phyloP scores from a whole-genome alignment of 2,888 invertebrate genomes.

The Orthosia incerta region DNA sequence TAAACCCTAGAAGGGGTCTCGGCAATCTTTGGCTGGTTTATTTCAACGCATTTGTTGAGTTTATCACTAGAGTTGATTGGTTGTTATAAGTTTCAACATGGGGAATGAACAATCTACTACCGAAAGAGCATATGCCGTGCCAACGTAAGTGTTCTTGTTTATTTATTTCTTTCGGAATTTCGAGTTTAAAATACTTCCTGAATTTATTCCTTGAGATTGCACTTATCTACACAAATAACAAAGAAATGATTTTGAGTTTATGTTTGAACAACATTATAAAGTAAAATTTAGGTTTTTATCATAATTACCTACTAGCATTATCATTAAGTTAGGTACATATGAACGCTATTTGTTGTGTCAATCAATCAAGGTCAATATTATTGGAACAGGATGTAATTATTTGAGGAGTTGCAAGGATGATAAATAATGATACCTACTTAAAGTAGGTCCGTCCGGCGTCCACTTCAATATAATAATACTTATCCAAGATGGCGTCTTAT shows the following conservation, averaged over 20 bases:
- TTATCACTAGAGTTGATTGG: neutral
- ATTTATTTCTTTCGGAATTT: neutral
- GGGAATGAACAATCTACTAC: slow-evolving; percentile 37
- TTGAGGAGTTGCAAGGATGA: neutral
- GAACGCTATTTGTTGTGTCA: neutral
- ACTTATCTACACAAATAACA: neutral
- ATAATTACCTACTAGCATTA: neutral
- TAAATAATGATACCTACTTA: no score
- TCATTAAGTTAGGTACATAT: neutral
- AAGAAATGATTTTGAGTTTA: neutral
- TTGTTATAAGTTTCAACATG: slow-evolving; percentile 10
- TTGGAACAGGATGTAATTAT: neutral
- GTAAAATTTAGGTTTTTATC: neutral
- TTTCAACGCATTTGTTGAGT: neutral
- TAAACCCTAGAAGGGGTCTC: no score
- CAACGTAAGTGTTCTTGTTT: slow-evolving; percentile 19
- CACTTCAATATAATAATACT: neutral
- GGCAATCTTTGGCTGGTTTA: neutral
- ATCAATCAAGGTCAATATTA: neutral
- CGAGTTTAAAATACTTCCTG: neutral
- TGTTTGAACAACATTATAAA: neutral
- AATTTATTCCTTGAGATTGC: neutral
- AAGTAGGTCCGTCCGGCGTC: no score
- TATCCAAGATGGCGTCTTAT: no score
- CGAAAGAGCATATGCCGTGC: neutral